Evolutionary conservation across 2,888 invertebrate genomes (phyloP).

Genomic region (Homarus gammarus): DNA sequence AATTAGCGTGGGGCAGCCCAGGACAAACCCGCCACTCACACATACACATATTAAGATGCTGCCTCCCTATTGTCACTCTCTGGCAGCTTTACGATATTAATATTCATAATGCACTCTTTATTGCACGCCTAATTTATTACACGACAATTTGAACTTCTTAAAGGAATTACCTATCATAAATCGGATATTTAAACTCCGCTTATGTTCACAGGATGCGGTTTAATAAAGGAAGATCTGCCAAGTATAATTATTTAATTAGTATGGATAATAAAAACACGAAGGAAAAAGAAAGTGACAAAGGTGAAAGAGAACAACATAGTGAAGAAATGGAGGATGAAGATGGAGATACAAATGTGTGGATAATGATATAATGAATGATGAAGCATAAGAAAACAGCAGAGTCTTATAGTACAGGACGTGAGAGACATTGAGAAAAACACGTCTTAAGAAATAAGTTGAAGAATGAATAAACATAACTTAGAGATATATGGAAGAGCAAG

Average conservation of each 20-base stretch:
- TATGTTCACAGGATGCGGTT: neutral
- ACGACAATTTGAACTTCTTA: neutral
- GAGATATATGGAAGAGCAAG: too few relatives aligned
- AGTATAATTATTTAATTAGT: neutral
- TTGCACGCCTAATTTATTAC: neutral
- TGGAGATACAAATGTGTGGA: neutral
- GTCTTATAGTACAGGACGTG: neutral
- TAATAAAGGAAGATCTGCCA: neutral
- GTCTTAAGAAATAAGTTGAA: too few relatives aligned
- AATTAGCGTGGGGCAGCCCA: neutral
- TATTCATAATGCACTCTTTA: conserved; percentile 1
- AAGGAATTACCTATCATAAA: neutral
- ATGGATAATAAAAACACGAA: too few relatives aligned
- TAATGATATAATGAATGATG: too few relatives aligned
- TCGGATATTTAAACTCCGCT: neutral
- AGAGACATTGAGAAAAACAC: too few relatives aligned
- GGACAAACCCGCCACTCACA: neutral
- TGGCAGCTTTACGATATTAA: neutral
- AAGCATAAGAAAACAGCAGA: too few relatives aligned
- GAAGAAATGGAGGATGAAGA: neutral
- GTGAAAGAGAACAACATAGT: too few relatives aligned
- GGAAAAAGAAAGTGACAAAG: too few relatives aligned
- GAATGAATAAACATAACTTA: too few relatives aligned
- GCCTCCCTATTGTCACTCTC: neutral
- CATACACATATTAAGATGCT: neutral